phyloP scores from a whole-genome alignment of 2,797 vertebrate species.

The Scarus forsteni region DNA sequence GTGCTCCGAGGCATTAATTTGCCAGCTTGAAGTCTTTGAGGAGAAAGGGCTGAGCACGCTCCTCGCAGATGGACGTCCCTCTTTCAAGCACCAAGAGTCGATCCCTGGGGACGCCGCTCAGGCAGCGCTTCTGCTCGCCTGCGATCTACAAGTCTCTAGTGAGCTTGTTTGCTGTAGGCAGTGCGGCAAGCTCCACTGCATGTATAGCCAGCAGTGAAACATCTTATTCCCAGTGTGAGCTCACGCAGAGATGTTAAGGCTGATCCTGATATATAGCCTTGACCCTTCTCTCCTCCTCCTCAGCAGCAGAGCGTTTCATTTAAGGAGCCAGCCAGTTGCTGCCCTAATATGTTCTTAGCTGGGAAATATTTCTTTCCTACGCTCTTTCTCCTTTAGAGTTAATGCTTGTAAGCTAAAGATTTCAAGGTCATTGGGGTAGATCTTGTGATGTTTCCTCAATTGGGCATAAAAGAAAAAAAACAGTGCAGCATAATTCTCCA shows the following conservation, averaged over 20 bases:
- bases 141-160: constrained; percentile 43
- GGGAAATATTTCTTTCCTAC: constrained; percentile 16
- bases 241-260: constrained; percentile 37
- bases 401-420: constrained; percentile 45
- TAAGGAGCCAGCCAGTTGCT: constrained; percentile 34
- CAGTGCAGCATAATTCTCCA: constrained; percentile 67
- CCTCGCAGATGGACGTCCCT: constrained; percentile 41
- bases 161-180: constrained; percentile 46
- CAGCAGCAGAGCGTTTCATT: constrained; percentile 38
- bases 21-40: constrained; percentile 55
- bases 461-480: constrained; percentile 61
- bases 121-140: constrained; percentile 34
- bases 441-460: constrained; percentile 52
- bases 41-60: constrained; percentile 38
- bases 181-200: constrained; percentile 33
- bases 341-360: constrained; percentile 25
- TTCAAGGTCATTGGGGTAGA: constrained; percentile 46
- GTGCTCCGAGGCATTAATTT: constrained; percentile 44
- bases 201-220: constrained; percentile 35
- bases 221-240: constrained; percentile 35
- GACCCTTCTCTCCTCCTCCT: constrained; percentile 12
- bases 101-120: constrained; percentile 42
- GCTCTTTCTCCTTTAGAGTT: constrained; percentile 20
- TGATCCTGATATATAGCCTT: constrained; percentile 37
- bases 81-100: constrained; percentile 46